These are phyloP conservation scores for Crossocerus cetratus DNA, from an alignment of 2,888 invertebrate species.

Conservation along the genomic window DNA sequence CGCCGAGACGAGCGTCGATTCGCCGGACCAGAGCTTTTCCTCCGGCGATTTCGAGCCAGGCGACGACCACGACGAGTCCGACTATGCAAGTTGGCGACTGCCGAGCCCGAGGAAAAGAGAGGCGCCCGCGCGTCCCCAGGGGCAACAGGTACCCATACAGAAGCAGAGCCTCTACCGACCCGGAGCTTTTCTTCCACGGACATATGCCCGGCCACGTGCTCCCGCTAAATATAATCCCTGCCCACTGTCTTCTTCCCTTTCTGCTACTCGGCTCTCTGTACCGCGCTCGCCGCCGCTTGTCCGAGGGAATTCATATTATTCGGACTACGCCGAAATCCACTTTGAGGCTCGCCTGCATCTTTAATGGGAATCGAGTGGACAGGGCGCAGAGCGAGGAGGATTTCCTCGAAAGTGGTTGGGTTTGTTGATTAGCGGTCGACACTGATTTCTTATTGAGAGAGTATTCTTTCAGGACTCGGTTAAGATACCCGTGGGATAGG, in stretches of 20 bases:
- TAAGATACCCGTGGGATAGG: neutral
- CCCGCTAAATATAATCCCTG: constrained; percentile 71
- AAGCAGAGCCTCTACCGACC: constrained; percentile 28
- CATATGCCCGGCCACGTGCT: constrained; percentile 73
- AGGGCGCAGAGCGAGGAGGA: too few relatives aligned
- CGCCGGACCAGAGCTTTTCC: constrained; percentile 42
- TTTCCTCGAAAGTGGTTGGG: too few relatives aligned
- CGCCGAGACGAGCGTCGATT: neutral
- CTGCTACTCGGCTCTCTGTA: neutral
- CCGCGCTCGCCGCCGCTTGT: too few relatives aligned
- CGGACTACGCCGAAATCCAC: too few relatives aligned
- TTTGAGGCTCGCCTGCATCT: too few relatives aligned
- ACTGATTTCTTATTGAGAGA: too few relatives aligned
- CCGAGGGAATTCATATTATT: too few relatives aligned
- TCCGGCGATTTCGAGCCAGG: constrained; percentile 50
- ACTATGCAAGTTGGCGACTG: neutral
- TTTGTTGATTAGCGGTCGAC: too few relatives aligned
- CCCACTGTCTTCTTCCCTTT: constrained; percentile 40
- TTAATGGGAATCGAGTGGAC: too few relatives aligned
- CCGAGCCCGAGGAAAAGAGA: constrained; percentile 25
- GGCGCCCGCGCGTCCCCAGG: constrained; percentile 58
- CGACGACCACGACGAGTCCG: constrained; percentile 8
- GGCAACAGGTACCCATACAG: constrained; percentile 63
- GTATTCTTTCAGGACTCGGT: too few relatives aligned
- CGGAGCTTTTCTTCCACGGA: constrained; percentile 48